phyloP scores from a whole-genome alignment of 2,888 invertebrate species.

The Rosalia funebris region DNA sequence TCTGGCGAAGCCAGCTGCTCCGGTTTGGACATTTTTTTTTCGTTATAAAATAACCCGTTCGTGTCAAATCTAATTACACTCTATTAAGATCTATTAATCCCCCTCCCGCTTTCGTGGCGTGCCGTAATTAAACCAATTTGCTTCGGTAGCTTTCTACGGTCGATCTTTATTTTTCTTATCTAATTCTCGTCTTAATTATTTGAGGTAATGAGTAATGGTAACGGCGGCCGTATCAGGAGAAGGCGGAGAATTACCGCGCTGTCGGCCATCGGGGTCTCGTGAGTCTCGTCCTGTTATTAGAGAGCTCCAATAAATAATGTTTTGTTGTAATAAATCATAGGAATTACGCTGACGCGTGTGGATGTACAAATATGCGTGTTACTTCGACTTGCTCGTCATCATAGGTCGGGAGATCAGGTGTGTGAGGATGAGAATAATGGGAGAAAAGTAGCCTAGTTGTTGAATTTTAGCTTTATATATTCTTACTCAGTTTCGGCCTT shows the following conservation, averaged over 20 bases:
- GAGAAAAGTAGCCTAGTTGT: no score
- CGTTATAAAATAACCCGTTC: not conserved
- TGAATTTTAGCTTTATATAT: no score
- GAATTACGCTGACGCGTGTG: not conserved
- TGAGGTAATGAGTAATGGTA: no score
- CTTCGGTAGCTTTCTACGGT: slow-evolving; percentile 13
- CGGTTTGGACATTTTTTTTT: no score
- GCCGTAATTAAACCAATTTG: slow-evolving; percentile 7
- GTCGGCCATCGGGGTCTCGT: slow-evolving; percentile 6
- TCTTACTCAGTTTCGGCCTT: no score
- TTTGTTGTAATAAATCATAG: not conserved
- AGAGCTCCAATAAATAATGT: not conserved
- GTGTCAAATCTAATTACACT: not conserved
- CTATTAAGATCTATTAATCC: not conserved
- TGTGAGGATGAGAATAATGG: no score
- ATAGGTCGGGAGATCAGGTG: no score
- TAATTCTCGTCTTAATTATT: slow-evolving; percentile 21
- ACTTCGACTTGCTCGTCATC: no score
- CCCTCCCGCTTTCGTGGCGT: not conserved
- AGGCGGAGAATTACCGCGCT: slow-evolving; percentile 1
- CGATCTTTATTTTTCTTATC: slow-evolving; percentile 1
- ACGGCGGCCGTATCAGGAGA: not conserved
- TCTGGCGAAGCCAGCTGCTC: no score
- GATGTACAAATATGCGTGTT: not conserved
- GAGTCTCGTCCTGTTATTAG: not conserved